Percentiles rank a stretch among this genome's conserved stretches.
phyloP scores from a whole-genome alignment of 2,113 vertebrate species.

The Phodopus roborovskii region DNA sequence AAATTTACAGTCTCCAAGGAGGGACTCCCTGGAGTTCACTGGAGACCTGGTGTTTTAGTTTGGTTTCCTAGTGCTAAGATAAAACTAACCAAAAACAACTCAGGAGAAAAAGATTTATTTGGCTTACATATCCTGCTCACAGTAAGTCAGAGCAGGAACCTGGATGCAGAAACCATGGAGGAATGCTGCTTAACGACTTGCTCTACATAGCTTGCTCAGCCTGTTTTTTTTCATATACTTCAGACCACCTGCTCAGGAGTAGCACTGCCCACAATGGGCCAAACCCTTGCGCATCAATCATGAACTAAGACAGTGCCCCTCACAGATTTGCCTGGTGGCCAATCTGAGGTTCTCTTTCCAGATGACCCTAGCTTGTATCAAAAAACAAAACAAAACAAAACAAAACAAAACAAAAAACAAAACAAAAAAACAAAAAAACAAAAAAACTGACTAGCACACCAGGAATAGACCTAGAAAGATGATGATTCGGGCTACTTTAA shows the following conservation, averaged over 20 bases:
- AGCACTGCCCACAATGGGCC: neutral
- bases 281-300: neutral
- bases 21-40: neutral
- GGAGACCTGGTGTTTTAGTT: neutral
- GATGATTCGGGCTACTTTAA: neutral
- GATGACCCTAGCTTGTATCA: neutral
- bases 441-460: neutral
- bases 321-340: neutral
- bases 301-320: neutral
- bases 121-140: neutral
- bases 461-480: neutral
- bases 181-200: neutral
- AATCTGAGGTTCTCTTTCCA: neutral
- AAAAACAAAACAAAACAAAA: too few relatives aligned
- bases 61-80: neutral
- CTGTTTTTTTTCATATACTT: neutral
- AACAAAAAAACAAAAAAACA: too few relatives aligned
- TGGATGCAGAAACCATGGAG: too few relatives aligned
- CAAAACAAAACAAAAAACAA: too few relatives aligned
- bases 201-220: neutral
- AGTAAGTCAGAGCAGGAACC: neutral
- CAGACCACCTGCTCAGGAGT: neutral
- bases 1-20: neutral
- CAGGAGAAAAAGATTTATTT: neutral
- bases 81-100: neutral